These are phyloP conservation scores for Cerceris ruficornis DNA, from an alignment of 2,888 invertebrate genomes.

Conservation along the genomic window DNA sequence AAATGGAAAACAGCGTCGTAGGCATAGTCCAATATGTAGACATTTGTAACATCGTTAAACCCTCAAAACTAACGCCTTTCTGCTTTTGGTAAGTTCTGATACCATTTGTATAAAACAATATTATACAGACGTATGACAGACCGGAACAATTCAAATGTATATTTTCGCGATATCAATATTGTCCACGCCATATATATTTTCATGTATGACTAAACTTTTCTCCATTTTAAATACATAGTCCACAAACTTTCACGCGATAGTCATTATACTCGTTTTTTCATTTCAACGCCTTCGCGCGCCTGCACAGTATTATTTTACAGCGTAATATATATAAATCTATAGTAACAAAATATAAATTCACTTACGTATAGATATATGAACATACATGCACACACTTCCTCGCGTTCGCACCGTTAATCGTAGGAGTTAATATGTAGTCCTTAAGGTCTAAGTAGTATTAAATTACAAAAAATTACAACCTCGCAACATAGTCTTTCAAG, in stretches of 20 bases:
- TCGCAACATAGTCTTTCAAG: constrained; percentile 47
- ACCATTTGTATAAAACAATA: neutral
- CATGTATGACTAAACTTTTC: neutral
- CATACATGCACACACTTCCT: constrained; percentile 75
- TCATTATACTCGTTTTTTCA: neutral
- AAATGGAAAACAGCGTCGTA: constrained; percentile 60
- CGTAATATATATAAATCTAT: constrained; percentile 75
- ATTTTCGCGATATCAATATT: neutral
- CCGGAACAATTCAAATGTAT: neutral
- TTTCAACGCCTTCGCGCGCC: neutral
- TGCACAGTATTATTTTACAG: constrained; percentile 72
- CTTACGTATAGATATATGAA: constrained; percentile 67
- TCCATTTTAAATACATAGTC: neutral
- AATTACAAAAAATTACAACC: constrained; percentile 75
- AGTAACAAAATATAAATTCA: constrained; percentile 78
- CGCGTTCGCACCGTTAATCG: constrained; percentile 74
- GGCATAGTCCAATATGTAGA: constrained; percentile 52
- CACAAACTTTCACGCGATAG: neutral
- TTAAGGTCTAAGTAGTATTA: constrained; percentile 67
- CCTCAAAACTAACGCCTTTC: neutral
- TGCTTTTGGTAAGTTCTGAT: constrained; percentile 19
- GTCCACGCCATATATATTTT: neutral
- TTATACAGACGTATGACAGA: neutral
- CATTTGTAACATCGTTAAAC: constrained; percentile 21
- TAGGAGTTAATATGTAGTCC: constrained; percentile 57